phyloP scores from a whole-genome alignment of 1,140 invertebrate species.

The Cherax quadricarinatus region DNA sequence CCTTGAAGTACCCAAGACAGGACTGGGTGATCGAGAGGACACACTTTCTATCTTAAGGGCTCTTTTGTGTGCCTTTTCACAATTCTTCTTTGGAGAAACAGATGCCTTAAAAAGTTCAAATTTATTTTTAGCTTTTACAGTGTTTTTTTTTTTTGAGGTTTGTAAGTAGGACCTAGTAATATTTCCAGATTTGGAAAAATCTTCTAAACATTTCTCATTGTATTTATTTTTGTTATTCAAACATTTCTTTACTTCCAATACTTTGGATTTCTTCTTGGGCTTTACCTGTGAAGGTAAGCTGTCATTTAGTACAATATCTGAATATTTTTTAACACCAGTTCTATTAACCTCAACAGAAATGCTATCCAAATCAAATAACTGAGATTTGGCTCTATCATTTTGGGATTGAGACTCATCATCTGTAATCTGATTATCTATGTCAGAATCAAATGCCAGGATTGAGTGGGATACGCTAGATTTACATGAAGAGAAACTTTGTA shows the following conservation, averaged over 20 bases:
- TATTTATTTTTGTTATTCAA: neutral
- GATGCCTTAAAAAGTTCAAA: neutral
- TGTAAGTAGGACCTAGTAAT: neutral
- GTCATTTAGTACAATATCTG: neutral
- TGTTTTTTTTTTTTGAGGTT: neutral
- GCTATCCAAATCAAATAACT: neutral
- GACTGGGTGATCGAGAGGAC: neutral
- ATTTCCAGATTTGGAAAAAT: neutral
- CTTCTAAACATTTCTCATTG: neutral
- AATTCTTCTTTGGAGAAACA: neutral
- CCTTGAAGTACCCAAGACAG: neutral
- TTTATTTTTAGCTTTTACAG: neutral
- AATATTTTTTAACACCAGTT: neutral
- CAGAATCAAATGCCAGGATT: neutral
- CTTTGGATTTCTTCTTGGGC: neutral
- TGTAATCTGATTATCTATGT: neutral
- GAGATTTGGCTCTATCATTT: neutral
- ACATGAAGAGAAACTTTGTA: neutral
- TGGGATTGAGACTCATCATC: neutral
- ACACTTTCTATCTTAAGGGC: neutral
- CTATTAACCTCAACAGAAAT: neutral
- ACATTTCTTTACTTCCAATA: neutral
- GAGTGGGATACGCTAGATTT: neutral
- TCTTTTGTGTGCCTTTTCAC: neutral
- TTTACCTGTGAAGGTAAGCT: neutral